phyloP scores from a whole-genome alignment of 2,113 vertebrate species.

The Phodopus roborovskii region DNA sequence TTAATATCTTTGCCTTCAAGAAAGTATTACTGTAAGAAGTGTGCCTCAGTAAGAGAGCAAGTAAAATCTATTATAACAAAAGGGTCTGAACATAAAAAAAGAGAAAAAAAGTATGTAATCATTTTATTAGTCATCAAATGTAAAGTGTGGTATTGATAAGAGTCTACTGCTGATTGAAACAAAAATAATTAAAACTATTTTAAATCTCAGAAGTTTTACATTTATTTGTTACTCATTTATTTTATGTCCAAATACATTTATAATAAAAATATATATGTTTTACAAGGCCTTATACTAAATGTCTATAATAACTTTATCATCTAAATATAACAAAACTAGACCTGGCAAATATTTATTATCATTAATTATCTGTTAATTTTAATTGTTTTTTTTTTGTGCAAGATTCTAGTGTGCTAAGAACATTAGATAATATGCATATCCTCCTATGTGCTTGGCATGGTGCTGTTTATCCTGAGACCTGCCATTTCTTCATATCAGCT shows the following conservation, averaged over 20 bases:
- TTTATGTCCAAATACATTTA: background rate
- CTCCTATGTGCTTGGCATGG: background rate
- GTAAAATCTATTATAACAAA: background rate
- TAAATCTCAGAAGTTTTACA: background rate
- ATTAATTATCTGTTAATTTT: background rate
- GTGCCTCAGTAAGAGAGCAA: fast-evolving
- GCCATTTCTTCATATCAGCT: background rate
- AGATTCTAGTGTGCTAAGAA: background rate
- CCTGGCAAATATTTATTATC: background rate
- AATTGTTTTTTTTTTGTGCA: background rate
- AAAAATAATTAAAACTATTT: background rate
- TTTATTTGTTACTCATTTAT: background rate
- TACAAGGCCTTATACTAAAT: background rate
- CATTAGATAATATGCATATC: background rate
- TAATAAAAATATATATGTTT: background rate
- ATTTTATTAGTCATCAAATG: background rate
- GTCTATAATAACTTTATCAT: background rate
- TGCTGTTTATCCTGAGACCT: background rate
- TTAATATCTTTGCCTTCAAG: background rate
- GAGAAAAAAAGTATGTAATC: background rate
- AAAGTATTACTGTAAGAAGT: background rate
- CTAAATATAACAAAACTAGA: background rate
- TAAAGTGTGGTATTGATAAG: background rate
- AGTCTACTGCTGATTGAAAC: background rate
- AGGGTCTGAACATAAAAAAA: background rate